These are phyloP conservation scores for Cyprinella venusta DNA, from an alignment of 2,797 vertebrate species.

Conservation along the genomic window DNA sequence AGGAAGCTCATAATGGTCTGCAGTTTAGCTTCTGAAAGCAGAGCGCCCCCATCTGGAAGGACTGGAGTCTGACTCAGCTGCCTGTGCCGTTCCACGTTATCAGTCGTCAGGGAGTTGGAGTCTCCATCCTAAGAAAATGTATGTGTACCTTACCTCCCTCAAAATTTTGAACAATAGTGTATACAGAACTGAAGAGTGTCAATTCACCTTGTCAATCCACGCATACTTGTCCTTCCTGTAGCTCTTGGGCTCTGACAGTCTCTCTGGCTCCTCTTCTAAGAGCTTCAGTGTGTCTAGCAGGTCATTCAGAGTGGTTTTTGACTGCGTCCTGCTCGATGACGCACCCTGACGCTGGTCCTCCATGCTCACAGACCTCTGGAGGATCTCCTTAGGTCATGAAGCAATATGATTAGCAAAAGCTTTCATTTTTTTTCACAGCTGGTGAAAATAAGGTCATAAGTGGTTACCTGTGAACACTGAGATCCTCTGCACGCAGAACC, in stretches of 20 bases:
- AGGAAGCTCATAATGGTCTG: slow-evolving; percentile 95
- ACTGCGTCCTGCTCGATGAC: slow-evolving; percentile 72
- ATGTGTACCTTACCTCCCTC: neutral
- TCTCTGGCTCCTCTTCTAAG: slow-evolving; percentile 88
- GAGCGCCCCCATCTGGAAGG: slow-evolving; percentile 77
- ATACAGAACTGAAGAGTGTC: neutral
- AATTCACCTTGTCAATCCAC: slow-evolving; percentile 85
- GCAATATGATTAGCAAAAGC: neutral
- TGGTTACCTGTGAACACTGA: slow-evolving; percentile 72
- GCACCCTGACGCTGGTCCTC: slow-evolving; percentile 73
- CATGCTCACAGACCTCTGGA: slow-evolving; percentile 67
- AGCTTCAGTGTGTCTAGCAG: slow-evolving; percentile 89
- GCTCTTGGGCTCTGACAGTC: slow-evolving; percentile 72
- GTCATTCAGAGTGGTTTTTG: slow-evolving; percentile 85
- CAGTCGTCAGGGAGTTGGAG: slow-evolving; percentile 86
- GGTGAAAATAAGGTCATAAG: neutral
- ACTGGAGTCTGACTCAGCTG: slow-evolving; percentile 78
- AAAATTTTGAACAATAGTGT: neutral
- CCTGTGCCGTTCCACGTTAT: slow-evolving; percentile 90
- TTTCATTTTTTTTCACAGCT: neutral
- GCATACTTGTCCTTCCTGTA: slow-evolving; percentile 82
- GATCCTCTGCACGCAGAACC: slow-evolving; percentile 70
- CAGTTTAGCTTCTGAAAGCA: slow-evolving; percentile 93
- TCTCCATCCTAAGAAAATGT: slow-evolving; percentile 76
- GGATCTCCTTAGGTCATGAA: slow-evolving; percentile 70